Evolutionary conservation across 2,888 invertebrate genomes (phyloP).

Genomic region (Sminthurinus aureus): DNA sequence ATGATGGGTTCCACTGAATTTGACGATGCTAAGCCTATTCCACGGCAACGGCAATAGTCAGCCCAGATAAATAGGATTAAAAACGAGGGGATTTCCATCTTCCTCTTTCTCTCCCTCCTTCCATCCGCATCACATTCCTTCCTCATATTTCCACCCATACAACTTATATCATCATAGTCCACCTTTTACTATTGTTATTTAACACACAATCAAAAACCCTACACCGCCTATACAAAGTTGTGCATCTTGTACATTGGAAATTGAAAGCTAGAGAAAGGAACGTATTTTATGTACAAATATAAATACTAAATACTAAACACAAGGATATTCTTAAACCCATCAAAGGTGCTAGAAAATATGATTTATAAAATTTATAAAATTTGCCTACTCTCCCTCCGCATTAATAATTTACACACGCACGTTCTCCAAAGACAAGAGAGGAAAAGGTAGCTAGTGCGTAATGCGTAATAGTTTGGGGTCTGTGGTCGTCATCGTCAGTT

Average conservation of each 20-base stretch:
- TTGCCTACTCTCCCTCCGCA: no score
- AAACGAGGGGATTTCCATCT: slow-evolving; percentile 42
- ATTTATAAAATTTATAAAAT: no score
- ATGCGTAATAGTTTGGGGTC: not conserved
- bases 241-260: not conserved
- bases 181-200: not conserved
- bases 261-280: not conserved
- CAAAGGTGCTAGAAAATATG: no score
- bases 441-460: not conserved
- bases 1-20: slow-evolving; percentile 58
- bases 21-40: slow-evolving; percentile 57
- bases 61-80: slow-evolving; percentile 60
- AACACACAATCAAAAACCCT: not conserved
- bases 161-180: not conserved
- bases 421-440: no score
- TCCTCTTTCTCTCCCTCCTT: not conserved
- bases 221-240: not conserved
- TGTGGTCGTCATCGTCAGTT: slow-evolving; percentile 14
- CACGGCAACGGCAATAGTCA: slow-evolving; percentile 29
- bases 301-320: no score
- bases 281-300: not conserved
- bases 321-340: no score
- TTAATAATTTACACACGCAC: no score
- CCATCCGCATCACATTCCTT: not conserved
- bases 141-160: not conserved